Base-by-base conservation (phyloP, 2,797 vertebrate genomes). In the Xerus rutilus region DNA sequence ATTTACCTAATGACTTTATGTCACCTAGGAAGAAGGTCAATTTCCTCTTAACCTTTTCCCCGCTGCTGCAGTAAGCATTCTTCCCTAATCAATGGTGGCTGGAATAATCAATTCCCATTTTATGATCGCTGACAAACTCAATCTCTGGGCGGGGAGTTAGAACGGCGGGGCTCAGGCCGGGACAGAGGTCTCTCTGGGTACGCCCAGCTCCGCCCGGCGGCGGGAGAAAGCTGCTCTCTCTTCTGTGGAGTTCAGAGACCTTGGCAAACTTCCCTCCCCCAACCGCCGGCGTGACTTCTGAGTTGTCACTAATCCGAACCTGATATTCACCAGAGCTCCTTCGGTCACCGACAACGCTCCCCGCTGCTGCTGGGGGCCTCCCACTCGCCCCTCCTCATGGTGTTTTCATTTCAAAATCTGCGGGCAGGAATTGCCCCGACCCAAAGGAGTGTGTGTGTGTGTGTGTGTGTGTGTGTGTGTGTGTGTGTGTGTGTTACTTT, bases 1-100 rank as follows among this genome's bases (percentile, higher is more conserved):
- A 98, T 98, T 99, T 99, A 98, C 98, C 98, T 98, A 99, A 99
- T 98, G 98, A 99, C 98, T 99, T 98, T 98, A 97, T 98, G 98
- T 98, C 98, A 98, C 98, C 98, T 98, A 98, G 96, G 98, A 98
- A 98, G 98, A 98, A 98, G 98, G 98, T 99, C 98, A 98, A 98
- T 98, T 98, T 98, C 98, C 98, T 98, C 98, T 99, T 98, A 98
- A 98, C 98, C 98, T 98, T 98, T 82, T 91, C 97, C 98, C 98
- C 95, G 96, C 97, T 98, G 98, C 98, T 98, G 98, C 98, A 98
- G 98, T 99, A 98, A 99, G 99, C 99, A 98, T 98, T 98, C 98
- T 97, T 96, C 97, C 96, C 98, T 98, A 98, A 99, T 98, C 98
- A 98, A 98, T 99, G 98, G 94, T 97, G 97, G 98, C 98, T 97